Percentiles rank a stretch among this genome's conserved stretches.
phyloP scores from a whole-genome alignment of 2,888 invertebrate genomes.

The Thecophora atra region DNA sequence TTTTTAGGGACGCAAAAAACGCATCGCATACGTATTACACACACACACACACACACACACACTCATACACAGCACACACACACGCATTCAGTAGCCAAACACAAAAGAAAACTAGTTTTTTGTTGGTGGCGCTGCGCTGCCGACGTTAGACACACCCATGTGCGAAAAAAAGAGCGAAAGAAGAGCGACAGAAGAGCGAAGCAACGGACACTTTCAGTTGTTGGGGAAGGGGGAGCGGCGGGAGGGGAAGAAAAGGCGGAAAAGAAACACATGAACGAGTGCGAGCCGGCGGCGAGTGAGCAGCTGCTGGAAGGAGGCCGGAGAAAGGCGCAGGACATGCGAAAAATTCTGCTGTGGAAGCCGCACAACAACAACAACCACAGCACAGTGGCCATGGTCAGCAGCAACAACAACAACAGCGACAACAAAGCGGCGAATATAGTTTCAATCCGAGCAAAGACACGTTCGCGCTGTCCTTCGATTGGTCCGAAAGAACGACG shows the following conservation, averaged over 20 bases:
- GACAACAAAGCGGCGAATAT: conserved; percentile 25
- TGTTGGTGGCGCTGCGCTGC: conserved; percentile 32
- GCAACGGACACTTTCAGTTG: not conserved
- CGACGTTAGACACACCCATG: conserved; percentile 32
- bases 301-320: not conserved
- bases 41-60: not conserved
- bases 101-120: conserved; percentile 14
- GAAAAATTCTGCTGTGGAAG: conserved; percentile 17
- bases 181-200: not conserved
- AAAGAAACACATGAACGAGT: conserved; percentile 20
- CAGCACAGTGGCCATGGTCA: conserved; percentile 9
- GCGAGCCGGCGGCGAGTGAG: conserved; percentile 18
- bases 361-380: conserved; percentile 19
- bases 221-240: not conserved
- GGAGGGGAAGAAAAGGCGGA: not conserved
- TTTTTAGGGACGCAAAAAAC: conserved; percentile 7
- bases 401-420: conserved; percentile 25
- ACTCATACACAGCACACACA: conserved; percentile 5
- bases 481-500: conserved; percentile 37
- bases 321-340: conserved; percentile 18
- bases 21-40: not conserved
- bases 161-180: conserved; percentile 3
- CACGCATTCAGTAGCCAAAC: not conserved
- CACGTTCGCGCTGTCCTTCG: conserved; percentile 41
- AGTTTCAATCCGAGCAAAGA: conserved; percentile 39